A percentile compares a stretch with the other conserved stretches of the same genome.
These are phyloP conservation scores for Sphecodes monilicornis DNA, from an alignment of 2,888 invertebrate species.

Conservation along the genomic window DNA sequence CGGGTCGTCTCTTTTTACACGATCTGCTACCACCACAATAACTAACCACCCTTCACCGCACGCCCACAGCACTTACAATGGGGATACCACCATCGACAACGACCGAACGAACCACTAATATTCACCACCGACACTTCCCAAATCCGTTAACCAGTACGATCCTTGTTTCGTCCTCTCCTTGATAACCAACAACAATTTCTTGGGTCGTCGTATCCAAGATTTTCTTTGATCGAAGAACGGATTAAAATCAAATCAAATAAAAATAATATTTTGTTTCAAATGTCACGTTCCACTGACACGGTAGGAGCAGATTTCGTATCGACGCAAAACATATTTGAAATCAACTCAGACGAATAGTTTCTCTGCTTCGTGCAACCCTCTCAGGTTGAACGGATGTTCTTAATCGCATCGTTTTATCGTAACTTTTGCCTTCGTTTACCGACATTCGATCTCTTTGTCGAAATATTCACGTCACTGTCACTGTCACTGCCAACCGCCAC, in stretches of 20 bases:
- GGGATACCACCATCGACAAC: conserved; percentile 37
- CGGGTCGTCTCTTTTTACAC: conserved; percentile 56
- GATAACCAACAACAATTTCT: neutral
- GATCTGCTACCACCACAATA: conserved; percentile 39
- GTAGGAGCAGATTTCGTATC: neutral
- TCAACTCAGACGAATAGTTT: conserved; percentile 54
- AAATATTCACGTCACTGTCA: conserved; percentile 5
- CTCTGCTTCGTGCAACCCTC: conserved; percentile 40
- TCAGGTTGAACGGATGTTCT: conserved; percentile 33
- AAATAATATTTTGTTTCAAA: conserved; percentile 6
- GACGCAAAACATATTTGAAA: conserved; percentile 1
- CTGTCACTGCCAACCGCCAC: neutral
- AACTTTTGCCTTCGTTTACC: conserved; percentile 29
- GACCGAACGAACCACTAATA: conserved; percentile 50
- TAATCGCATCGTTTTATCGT: conserved; percentile 50
- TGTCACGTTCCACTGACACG: neutral
- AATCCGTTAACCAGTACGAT: conserved; percentile 24
- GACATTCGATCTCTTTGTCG: conserved; percentile 57
- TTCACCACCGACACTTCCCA: conserved; percentile 45
- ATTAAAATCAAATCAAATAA: neutral
- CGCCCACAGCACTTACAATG: conserved; percentile 34
- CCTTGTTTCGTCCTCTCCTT: neutral
- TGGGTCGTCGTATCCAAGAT: neutral
- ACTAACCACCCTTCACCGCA: conserved; percentile 34
- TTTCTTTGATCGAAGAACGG: neutral